Evolutionary conservation across 2,797 vertebrate genomes (phyloP), one percentile per base, ranked within the genome.

Genomic region (Pteronotus mesoamericanus): DNA sequence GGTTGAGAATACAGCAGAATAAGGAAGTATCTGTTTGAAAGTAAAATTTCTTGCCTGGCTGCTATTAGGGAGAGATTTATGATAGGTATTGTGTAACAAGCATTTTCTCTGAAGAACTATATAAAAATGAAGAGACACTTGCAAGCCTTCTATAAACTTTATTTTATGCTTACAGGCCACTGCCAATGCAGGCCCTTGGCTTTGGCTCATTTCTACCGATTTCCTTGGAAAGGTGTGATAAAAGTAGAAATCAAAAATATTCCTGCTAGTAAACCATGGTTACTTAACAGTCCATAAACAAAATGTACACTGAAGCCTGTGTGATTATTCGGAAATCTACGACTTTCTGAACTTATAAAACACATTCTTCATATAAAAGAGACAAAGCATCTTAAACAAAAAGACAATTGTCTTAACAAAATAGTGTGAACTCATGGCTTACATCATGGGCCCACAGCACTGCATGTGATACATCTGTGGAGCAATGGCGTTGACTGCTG

Each of bases 171-270:
- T 82, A 46, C 3, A 53, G 97, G 75, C 89, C 86, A 91, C 64
- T 82, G 83, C 39, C 78, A 93, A 42, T 39, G 39, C 42, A 95
- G 86, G 86, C 61, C 94, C 68, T 82, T 93, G 86, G 86, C 71
- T 91, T 85, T 94, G 96, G 95, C 86, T 97, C 95, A 97, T 96
- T 97, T 96, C 84, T 96, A 95, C 86, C 96, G 86, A 74, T 88
- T 91, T 84, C 74, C 51, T 96, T 94, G 80, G 46, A 93, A 96
- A 89, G 68, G 93, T 74, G 51, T 89, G 39, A 66, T 80, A 87
- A 96, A 95, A n/a, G 75, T 59, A 86, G 88, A 96, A 92, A 89
- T 10, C 71, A 64, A 57, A 94, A 92, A 66, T 51, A 72, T 84
- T 85, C 39, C 72, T 68, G 19, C 68, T 71, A 64, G 51, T 91